Evolutionary conservation across 2,888 invertebrate genomes (phyloP), one percentile per base, ranked within the genome.

Genomic region (Drosophila maculinotata): DNA sequence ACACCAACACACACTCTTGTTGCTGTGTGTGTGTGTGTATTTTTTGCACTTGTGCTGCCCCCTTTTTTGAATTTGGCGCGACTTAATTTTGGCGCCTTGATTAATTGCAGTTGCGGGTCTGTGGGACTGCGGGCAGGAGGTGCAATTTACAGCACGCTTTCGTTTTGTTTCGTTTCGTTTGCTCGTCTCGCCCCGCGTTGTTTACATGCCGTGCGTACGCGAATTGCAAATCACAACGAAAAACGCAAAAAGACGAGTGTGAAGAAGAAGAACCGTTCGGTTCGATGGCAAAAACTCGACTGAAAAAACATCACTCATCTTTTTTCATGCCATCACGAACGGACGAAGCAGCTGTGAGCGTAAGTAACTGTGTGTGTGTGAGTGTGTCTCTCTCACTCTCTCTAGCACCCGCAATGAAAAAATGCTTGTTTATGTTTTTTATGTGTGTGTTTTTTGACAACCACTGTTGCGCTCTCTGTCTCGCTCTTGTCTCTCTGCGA

Each of bases 221-320:
- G 82, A 76, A 71, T 62, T 77, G 53, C 58, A 76, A 73, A 66
- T 76, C 60, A 66, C 76, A 66, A 69, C 68, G 69, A 48, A 66
- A 72, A 81, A 57, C 31, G 62, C 71, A 66, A 79, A 79, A 54
- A 71, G 69, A 74, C 71, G 65, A 73, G 68, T 64, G 49, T 35
- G 58, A 71, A 76, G 59, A 72, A 49, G 69, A 75, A 59, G 64
- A 65, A 67, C 70, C 64, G 69, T 87, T 89, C 89, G 80, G 82
- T 74, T 80, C 78, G 89, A 81, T 87, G 89, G 90, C 90, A 90
- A 90, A 91, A 91, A 91, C 89, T 90, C 86, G 88, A 91, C 90
- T 91, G 90, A 91, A 91, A 91, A 91, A 91, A 90, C n/a, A 87
- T 79, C 74, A 87, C 76, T 79, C 74, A 71, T 72, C 76, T 88